Evolutionary conservation across 2,113 vertebrate species (phyloP).

Genomic region (Petrocephalus microphthalmus): DNA sequence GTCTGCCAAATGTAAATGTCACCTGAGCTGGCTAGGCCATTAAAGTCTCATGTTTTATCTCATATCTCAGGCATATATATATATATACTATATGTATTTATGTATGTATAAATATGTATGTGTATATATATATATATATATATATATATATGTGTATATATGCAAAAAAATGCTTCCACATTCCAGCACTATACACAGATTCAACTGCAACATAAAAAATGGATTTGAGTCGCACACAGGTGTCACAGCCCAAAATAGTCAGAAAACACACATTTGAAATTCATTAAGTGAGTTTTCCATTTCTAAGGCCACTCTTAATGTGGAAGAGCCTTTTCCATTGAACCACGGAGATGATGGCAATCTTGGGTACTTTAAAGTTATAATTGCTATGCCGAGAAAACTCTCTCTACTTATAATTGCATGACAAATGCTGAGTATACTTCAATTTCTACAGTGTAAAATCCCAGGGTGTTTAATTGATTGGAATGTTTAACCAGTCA

Average conservation of each 20-base stretch:
- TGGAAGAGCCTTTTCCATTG: slow-evolving; percentile 44
- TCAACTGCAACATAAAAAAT: slow-evolving; percentile 34
- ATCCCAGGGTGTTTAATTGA: slow-evolving; percentile 34
- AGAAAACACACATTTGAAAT: slow-evolving; percentile 43
- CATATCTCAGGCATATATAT: not conserved
- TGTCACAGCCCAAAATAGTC: slow-evolving; percentile 44
- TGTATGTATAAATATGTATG: not conserved
- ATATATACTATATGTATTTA: too few relatives aligned
- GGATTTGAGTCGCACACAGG: not conserved
- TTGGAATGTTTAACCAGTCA: slow-evolving; percentile 19
- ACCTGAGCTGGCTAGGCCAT: not conserved
- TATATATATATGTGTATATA: not conserved
- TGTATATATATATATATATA: not conserved
- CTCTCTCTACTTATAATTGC: slow-evolving; percentile 41
- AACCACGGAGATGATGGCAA: slow-evolving; percentile 46
- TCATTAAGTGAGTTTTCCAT: slow-evolving; percentile 49
- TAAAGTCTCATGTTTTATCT: not conserved
- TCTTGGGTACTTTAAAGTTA: slow-evolving; percentile 55
- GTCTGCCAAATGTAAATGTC: not conserved
- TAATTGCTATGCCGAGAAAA: slow-evolving; percentile 48
- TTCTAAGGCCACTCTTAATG: slow-evolving; percentile 36
- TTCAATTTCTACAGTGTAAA: slow-evolving; percentile 28
- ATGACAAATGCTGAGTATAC: slow-evolving; percentile 22
- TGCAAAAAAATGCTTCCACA: not conserved
- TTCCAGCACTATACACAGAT: slow-evolving; percentile 31